These are phyloP conservation scores for Hestina assimilis DNA, from an alignment of 1,140 invertebrate species.

Conservation along the genomic window DNA sequence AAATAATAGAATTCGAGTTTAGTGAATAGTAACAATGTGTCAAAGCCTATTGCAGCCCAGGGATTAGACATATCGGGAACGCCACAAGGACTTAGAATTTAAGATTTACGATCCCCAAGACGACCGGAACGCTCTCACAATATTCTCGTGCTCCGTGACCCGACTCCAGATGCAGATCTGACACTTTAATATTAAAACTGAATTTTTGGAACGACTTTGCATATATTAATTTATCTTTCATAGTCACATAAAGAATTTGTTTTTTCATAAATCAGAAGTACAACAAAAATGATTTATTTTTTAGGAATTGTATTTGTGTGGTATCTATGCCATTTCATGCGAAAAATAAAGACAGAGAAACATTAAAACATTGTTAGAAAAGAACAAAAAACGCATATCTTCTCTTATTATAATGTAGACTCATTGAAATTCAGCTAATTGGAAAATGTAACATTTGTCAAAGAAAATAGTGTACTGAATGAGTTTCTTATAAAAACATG, in stretches of 20 bases:
- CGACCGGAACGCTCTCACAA: constrained; percentile 23
- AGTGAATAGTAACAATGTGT: constrained; percentile 15
- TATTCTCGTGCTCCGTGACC: constrained; percentile 24
- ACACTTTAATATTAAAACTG: constrained; percentile 1
- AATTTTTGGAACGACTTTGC: background rate
- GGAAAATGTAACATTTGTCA: too few relatives aligned
- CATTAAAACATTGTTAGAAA: too few relatives aligned
- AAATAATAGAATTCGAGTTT: background rate
- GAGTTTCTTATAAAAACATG: background rate
- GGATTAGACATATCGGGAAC: constrained; percentile 30
- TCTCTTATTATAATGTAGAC: too few relatives aligned
- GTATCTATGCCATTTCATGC: too few relatives aligned
- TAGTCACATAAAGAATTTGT: too few relatives aligned
- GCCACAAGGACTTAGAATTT: constrained; percentile 28
- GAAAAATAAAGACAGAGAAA: too few relatives aligned
- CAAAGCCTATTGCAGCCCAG: constrained; percentile 31
- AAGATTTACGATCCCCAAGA: constrained; percentile 37
- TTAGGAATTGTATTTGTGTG: too few relatives aligned
- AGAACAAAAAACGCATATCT: too few relatives aligned
- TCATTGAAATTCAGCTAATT: too few relatives aligned
- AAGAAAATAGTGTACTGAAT: background rate
- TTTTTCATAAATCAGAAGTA: too few relatives aligned
- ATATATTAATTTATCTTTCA: too few relatives aligned
- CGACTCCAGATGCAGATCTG: constrained; percentile 13
- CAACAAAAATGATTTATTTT: too few relatives aligned